These are phyloP conservation scores for Alcis repandata DNA, from an alignment of 2,888 invertebrate genomes.

Conservation along the genomic window DNA sequence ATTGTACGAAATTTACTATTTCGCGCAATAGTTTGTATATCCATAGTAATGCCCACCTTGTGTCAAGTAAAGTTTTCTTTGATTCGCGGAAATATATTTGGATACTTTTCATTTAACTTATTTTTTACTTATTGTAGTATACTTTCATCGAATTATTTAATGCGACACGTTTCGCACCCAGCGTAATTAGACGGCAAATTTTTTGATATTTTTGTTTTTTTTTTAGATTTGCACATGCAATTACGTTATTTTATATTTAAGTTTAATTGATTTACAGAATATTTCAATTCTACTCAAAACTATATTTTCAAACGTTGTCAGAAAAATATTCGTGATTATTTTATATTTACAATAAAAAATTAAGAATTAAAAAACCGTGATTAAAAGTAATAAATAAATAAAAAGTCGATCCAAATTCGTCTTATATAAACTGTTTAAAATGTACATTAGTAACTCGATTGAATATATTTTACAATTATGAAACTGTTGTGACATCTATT, in stretches of 20 bases:
- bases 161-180: not conserved
- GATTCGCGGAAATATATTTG: not conserved
- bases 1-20: slow-evolving; percentile 45
- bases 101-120: not conserved
- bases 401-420: no score
- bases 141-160: not conserved
- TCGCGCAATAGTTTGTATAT: slow-evolving; percentile 5
- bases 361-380: no score
- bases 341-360: no score
- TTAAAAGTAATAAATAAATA: no score
- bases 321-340: no score
- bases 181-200: not conserved
- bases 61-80: slow-evolving; percentile 12
- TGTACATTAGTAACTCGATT: no score
- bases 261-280: no score
- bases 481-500: not conserved
- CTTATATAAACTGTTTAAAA: no score
- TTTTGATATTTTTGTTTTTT: not conserved
- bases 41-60: slow-evolving; percentile 26
- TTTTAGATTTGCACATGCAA: not conserved
- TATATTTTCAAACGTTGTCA: no score
- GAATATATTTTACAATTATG: no score
- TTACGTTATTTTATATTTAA: not conserved
- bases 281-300: no score
- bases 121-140: not conserved